These are phyloP conservation scores for Austrofundulus limnaeus DNA, from an alignment of 2,113 vertebrate species.

Conservation along the genomic window DNA sequence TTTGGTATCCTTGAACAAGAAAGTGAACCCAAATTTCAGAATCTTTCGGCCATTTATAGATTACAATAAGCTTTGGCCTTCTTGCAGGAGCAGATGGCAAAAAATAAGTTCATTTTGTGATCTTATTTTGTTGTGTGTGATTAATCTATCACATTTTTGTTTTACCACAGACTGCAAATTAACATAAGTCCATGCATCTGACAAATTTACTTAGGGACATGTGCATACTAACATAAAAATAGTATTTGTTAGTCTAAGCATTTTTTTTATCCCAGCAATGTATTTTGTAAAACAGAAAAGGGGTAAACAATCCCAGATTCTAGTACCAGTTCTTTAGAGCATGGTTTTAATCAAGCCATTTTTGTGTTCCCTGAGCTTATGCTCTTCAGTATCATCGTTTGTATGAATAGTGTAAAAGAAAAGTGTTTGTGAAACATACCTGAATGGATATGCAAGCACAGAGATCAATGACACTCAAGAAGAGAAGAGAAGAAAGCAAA, in stretches of 20 bases:
- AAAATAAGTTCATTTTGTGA: no score
- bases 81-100: not conserved
- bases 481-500: no score
- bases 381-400: slow-evolving; percentile 17
- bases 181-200: not conserved
- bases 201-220: no score
- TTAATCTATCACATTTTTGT: no score
- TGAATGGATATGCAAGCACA: slow-evolving; percentile 8
- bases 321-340: no score
- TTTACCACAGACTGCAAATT: slow-evolving; percentile 7
- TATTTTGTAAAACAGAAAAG: no score
- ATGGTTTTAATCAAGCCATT: not conserved
- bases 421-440: slow-evolving; percentile 14
- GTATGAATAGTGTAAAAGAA: not conserved
- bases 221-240: not conserved
- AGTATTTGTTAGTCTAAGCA: not conserved
- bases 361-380: slow-evolving; percentile 1
- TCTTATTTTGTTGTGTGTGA: not conserved
- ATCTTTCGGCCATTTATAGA: not conserved
- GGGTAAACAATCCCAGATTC: no score
- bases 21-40: not conserved
- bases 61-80: not conserved
- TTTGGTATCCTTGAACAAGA: slow-evolving; percentile 13
- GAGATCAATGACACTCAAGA: no score
- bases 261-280: no score